phyloP scores from a whole-genome alignment of 2,888 invertebrate species.

The Nemotelus nigrinus region DNA sequence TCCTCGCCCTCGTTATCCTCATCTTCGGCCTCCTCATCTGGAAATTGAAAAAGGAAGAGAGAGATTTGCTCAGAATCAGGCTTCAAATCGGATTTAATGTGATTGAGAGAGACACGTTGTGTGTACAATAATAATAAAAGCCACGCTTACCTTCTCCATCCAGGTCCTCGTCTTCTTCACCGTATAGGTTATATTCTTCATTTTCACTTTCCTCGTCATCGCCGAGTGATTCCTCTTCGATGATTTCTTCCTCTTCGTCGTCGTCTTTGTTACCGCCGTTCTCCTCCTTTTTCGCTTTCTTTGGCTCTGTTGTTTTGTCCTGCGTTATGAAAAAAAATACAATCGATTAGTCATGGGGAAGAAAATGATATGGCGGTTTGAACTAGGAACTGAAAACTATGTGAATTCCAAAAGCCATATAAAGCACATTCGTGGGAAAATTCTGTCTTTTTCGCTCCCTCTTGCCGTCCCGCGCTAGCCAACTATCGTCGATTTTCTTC shows the following conservation, averaged over 20 bases:
- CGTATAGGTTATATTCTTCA: slow-evolving; percentile 64
- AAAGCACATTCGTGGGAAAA: no score
- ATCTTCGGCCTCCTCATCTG: slow-evolving; percentile 64
- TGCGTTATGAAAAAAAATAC: slow-evolving; percentile 52
- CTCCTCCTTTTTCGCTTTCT: slow-evolving; percentile 63
- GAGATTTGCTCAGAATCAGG: slow-evolving; percentile 18
- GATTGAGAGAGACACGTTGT: not conserved
- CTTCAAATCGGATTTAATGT: no score
- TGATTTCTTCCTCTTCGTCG: slow-evolving; percentile 61
- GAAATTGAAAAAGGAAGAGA: slow-evolving; percentile 40
- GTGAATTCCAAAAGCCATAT: no score
- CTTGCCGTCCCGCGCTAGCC: no score
- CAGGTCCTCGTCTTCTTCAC: slow-evolving; percentile 60
- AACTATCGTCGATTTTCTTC: no score
- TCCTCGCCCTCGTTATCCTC: slow-evolving; percentile 56
- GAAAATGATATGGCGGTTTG: no score
- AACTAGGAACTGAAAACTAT: no score
- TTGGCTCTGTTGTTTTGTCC: slow-evolving; percentile 64
- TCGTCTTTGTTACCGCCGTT: slow-evolving; percentile 58
- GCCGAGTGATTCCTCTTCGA: slow-evolving; percentile 59
- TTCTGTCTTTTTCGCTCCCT: no score
- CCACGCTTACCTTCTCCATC: slow-evolving; percentile 50
- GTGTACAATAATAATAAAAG: not conserved
- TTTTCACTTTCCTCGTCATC: slow-evolving; percentile 62
- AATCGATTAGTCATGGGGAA: no score